Base-by-base conservation (phyloP, 2,888 invertebrate genomes). In the Himalopsyche tibetana region DNA sequence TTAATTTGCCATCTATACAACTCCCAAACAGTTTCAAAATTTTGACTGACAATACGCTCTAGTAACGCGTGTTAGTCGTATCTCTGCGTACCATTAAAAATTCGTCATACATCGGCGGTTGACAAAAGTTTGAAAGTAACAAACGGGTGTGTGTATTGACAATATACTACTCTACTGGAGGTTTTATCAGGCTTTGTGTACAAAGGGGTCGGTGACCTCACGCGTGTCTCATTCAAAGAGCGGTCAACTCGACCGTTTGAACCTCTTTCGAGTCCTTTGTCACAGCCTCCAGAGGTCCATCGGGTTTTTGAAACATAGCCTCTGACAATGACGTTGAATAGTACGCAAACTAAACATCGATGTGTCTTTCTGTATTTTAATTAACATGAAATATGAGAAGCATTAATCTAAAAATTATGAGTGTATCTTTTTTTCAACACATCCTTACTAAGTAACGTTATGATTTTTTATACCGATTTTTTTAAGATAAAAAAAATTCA, bases 201-300 rank as follows among this genome's bases (percentile, higher is more conserved):
- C 36, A 36, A 36, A 38, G 36, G 15, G 74, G 74, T 74, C 74
- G 74, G 12, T 36, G 38, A 74, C 74, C 74, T 36, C 74, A 74
- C 74, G 74, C 74, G 74, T 74, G 74, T 74, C 19, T 36, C 74
- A 74, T 74, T 74, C 74, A 74, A 74, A 74, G 74, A 74, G 74
- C 74, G 74, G 74, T 74, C 74, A 74, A 36, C 74, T 74, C 74
- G 19, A 36, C 19, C 11, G 28, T 74, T 36, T 36, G 74, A 36
- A 74, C 36, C 74, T 74, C 74, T 74, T 74, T 74, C 74, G 74
- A 74, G 74, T 74, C 38, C 36, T 74, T 74, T 36, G 74, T 74
- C 74, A 36, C 74, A 74, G 38, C 74, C 74, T 36, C 74, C 74
- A 74, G 74, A 74, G 74, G 74, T 74, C 74, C 36, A 36, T 19